Evolutionary conservation across 2,888 invertebrate genomes (phyloP).

Genomic region (Ceramica pisi): DNA sequence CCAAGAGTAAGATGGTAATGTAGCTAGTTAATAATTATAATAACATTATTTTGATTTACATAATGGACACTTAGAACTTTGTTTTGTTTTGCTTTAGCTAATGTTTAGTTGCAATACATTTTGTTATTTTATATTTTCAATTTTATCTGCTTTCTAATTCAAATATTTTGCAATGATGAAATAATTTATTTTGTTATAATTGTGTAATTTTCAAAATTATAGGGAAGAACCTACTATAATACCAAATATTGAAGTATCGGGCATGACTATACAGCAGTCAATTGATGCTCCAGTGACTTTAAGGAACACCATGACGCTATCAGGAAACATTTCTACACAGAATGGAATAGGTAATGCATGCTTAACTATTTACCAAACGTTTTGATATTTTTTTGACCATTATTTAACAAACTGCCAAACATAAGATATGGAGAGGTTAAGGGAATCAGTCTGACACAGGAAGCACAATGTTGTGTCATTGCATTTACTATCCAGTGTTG

Average conservation of each 20-base stretch:
- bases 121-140: background rate
- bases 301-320: constrained; percentile 95
- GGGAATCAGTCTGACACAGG: too few species aligned
- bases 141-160: constrained; percentile 7
- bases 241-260: constrained; percentile 97
- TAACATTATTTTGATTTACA: background rate
- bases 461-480: too few species aligned
- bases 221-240: constrained; percentile 89
- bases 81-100: constrained; percentile 14
- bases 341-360: constrained; percentile 94
- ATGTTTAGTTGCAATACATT: background rate
- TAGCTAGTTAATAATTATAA: background rate
- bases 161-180: background rate
- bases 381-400: background rate
- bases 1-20: background rate
- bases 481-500: background rate
- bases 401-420: background rate
- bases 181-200: background rate
- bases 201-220: constrained; percentile 37
- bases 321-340: constrained; percentile 95
- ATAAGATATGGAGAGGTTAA: too few species aligned
- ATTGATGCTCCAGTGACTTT: constrained; percentile 97
- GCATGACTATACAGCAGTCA: constrained; percentile 97
- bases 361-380: background rate
- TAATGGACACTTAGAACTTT: constrained; percentile 11